Conservation (phyloP, 2,113 vertebrate species). For the Lampris megalopsis region DNA sequence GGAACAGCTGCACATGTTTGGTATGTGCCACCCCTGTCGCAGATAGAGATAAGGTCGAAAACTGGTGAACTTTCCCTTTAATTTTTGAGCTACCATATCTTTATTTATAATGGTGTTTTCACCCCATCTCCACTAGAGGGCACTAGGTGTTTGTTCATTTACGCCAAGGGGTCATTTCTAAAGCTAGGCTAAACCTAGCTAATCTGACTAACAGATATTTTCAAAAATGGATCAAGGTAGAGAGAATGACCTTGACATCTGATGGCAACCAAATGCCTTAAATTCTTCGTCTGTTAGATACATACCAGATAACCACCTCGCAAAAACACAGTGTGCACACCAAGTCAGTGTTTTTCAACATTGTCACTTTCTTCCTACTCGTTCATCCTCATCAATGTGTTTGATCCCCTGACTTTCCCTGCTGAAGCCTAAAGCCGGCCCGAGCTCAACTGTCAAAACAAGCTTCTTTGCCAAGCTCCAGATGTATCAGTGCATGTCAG, state of each 20-base stretch:
- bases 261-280: constrained; percentile 27
- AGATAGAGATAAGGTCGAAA: too few relatives aligned
- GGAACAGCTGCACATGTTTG: too few relatives aligned
- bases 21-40: too few relatives aligned
- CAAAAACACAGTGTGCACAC: background rate
- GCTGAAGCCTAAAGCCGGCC: constrained; percentile 48
- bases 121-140: constrained; percentile 17
- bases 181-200: too few relatives aligned
- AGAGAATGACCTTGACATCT: background rate
- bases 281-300: constrained; percentile 1
- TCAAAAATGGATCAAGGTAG: too few relatives aligned
- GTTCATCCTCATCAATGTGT: constrained; percentile 6
- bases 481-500: constrained; percentile 55
- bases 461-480: constrained; percentile 55
- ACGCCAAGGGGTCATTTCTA: too few relatives aligned
- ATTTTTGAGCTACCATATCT: background rate
- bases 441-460: constrained; percentile 76
- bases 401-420: constrained; percentile 46
- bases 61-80: too few relatives aligned
- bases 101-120: background rate
- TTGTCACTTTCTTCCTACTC: constrained; percentile 15
- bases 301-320: background rate
- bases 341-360: constrained; percentile 11
- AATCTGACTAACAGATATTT: background rate
- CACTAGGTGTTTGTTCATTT: background rate